Percentiles rank a stretch among this genome's conserved stretches.
Conservation (phyloP, 1,140 invertebrate genomes). For the Amyelois transitella region DNA sequence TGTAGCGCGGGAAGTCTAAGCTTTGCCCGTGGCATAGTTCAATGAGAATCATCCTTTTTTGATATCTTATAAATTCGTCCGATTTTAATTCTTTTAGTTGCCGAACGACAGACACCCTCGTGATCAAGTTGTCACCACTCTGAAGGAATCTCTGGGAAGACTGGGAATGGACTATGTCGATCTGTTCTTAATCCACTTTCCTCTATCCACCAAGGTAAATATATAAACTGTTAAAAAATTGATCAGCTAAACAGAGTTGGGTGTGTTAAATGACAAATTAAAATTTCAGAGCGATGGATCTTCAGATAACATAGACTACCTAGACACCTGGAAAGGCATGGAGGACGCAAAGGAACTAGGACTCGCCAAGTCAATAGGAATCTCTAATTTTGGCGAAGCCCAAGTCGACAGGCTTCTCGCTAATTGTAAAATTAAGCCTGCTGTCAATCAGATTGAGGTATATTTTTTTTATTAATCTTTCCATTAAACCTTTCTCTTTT, state of each 20-base stretch:
- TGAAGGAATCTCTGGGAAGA: conserved; percentile 79
- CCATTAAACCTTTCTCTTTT: no score
- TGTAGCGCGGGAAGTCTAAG: no score
- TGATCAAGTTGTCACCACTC: conserved; percentile 77
- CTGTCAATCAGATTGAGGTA: conserved; percentile 74
- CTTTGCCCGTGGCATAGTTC: no score
- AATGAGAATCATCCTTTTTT: no score
- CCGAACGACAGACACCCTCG: conserved; percentile 62
- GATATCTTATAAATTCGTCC: no score
- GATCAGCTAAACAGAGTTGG: no score
- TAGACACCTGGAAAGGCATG: conserved; percentile 83
- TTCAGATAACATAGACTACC: conserved; percentile 74
- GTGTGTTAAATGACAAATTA: conserved; percentile 23
- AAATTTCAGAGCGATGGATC: conserved; percentile 68
- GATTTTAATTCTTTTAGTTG: conserved; percentile 42
- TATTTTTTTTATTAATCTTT: background rate
- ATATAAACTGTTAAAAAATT: no score
- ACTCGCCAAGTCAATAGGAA: conserved; percentile 84
- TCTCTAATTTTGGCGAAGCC: conserved; percentile 90
- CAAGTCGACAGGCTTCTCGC: conserved; percentile 83
- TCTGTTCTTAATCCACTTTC: conserved; percentile 89
- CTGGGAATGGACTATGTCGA: conserved; percentile 85
- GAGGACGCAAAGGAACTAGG: conserved; percentile 82
- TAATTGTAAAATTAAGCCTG: conserved; percentile 66
- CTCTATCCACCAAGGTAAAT: conserved; percentile 60